Evolutionary conservation across 2,888 invertebrate genomes (phyloP).

Genomic region (Abrostola triplasia): DNA sequence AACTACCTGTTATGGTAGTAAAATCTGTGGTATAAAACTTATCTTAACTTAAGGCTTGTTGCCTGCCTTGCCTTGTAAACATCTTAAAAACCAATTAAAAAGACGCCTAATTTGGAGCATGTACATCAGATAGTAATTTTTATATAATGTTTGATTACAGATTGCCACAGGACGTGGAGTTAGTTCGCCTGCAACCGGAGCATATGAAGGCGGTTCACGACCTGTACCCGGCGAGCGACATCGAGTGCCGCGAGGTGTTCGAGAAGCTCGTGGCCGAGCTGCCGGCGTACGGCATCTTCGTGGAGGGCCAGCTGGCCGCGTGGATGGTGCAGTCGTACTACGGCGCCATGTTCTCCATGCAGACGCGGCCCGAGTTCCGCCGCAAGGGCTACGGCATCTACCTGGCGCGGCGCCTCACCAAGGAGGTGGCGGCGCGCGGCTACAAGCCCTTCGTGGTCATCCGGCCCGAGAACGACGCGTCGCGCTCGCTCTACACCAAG

Average conservation of each 20-base stretch:
- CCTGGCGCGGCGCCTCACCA: conserved; percentile 90
- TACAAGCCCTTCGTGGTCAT: conserved; percentile 96
- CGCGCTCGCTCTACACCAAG: conserved; percentile 94
- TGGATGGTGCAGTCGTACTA: conserved; percentile 98
- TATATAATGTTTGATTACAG: conserved; percentile 60
- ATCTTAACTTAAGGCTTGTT: background rate
- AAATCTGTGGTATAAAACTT: too few species aligned
- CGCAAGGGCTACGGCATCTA: conserved; percentile 93
- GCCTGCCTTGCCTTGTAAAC: too few species aligned
- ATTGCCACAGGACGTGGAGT: conserved; percentile 91
- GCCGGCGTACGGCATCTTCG: conserved; percentile 94
- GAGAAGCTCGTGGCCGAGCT: conserved; percentile 93
- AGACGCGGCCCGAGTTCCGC: conserved; percentile 93
- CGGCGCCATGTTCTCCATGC: conserved; percentile 97
- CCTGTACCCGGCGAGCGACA: conserved; percentile 95
- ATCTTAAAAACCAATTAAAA: too few species aligned
- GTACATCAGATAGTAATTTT: too few species aligned
- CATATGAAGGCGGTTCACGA: conserved; percentile 95
- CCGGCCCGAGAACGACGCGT: conserved; percentile 95
- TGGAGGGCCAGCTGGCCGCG: conserved; percentile 92
- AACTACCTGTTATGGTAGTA: too few species aligned
- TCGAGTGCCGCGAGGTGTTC: conserved; percentile 95
- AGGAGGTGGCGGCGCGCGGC: conserved; percentile 91
- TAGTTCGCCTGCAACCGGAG: conserved; percentile 92
- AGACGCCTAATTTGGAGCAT: too few species aligned